Evolutionary conservation across 2,888 invertebrate genomes (phyloP).

Genomic region (Stratiomys singularior): DNA sequence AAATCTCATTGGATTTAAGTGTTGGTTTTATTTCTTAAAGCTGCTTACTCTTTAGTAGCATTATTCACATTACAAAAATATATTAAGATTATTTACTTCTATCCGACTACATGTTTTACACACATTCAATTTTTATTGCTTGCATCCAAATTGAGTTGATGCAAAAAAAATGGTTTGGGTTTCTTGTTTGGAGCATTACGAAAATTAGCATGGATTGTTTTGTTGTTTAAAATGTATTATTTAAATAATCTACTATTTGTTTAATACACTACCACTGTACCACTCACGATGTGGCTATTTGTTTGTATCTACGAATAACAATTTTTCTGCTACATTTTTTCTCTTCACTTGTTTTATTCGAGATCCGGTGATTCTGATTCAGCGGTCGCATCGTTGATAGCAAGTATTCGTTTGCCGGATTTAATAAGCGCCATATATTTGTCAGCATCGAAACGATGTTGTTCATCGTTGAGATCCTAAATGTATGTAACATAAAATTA

Average conservation of each 20-base stretch:
- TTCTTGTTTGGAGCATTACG: not conserved
- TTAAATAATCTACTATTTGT: not conserved
- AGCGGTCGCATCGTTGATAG: constrained; percentile 55
- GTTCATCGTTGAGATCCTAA: constrained; percentile 64
- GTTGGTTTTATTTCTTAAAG: not conserved
- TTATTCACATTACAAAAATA: not conserved
- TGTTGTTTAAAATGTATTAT: not conserved
- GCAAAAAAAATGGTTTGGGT: too few species aligned
- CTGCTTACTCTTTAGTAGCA: not conserved
- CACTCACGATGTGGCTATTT: not conserved
- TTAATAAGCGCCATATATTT: constrained; percentile 63
- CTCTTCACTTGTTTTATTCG: constrained; percentile 52
- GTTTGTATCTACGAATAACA: not conserved
- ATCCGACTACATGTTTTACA: not conserved
- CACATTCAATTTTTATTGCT: too few species aligned
- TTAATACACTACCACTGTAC: too few species aligned
- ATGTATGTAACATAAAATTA: not conserved
- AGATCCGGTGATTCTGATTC: constrained; percentile 57
- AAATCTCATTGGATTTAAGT: not conserved
- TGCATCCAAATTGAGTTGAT: too few species aligned
- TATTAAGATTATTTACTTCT: constrained; percentile 17
- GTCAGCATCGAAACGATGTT: constrained; percentile 64
- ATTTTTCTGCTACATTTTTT: not conserved
- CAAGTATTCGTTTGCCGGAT: constrained; percentile 63
- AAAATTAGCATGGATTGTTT: constrained; percentile 7